Evolutionary conservation across 2,113 vertebrate genomes (phyloP), one percentile per base, ranked within the genome.

Genomic region (Podarcis cretensis): DNA sequence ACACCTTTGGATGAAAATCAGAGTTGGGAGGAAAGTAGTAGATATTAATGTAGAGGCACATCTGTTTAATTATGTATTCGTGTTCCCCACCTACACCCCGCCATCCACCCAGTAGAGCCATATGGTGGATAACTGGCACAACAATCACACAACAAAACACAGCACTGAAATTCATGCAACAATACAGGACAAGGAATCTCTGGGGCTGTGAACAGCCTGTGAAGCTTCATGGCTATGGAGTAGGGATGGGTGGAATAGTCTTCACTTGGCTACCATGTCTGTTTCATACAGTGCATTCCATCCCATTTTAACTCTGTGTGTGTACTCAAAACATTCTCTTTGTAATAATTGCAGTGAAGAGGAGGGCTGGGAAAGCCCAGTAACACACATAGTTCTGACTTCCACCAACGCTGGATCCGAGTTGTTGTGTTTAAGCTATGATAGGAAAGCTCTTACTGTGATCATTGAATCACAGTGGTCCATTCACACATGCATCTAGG

Each of bases 1-100:
- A 99, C 98, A 66, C 99, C 99, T 99, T 84, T 77, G 88, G 23
- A 87, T 91, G 87, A 66, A 76, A 66, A 23, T 7, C 27, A 4
- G 9, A 54, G 48, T 54, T 2, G 20, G n/a, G 23, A 27, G 40
- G 20, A 69, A 79, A 6, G 30, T n/a, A 21, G n/a, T 57, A 27
- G n/a, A 12, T 68, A 23, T 74, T 74, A 32, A 54, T 54, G 48
- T 54, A 54, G 48, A 54, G 10, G 2, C 48, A 7, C 21, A 54
- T 59, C 12, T 74, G 40, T 35, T 74, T 74, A 9, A 25, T 54
- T 54, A 54, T 0, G 10, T 54, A 54, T 54, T 66, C 6, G 20
- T 66, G 16, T 66, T 25, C 23, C 65, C 27, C 4, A 18, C 66
- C n/a, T 66, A 27, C 5, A 6, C 27, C 6, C 48, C 18, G 2